Base-by-base conservation (phyloP, 2,888 invertebrate species). In the Himalopsyche kuldschensis region DNA sequence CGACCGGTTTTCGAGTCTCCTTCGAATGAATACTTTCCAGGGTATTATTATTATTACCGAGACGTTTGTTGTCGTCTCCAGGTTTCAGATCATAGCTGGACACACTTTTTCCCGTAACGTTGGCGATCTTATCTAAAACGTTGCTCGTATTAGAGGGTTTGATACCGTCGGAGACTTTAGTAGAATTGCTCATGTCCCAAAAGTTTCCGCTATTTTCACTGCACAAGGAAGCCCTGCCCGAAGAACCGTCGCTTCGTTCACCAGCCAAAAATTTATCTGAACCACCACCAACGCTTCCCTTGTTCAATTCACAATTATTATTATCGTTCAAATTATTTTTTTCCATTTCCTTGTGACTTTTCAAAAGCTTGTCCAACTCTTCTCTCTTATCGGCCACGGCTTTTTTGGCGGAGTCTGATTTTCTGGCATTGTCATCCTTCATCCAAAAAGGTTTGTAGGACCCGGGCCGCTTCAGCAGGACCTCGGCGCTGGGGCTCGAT, bases 361-460 rank as follows among this genome's bases (percentile, higher is more conserved):
- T 78, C 82, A 82, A 63, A 15, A 83, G 41, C 31, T 24, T 80
- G 35, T 84, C 84, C 20, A 84, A 1, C 17, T 79, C 78, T 32
- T 77, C 75, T 31, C 82, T 47, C 32, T 82, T 82, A 15, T 75
- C 79, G n/a, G 79, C 80, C 1, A 80, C 79, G 10, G 81, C 81
- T 5, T 81, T 81, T 41, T 82, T 83, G 6, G 76, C 83, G 17
- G 81, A 78, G 24, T 81, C 81, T 4, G 81, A 81, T 48, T 84
- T 84, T 10, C 20, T 55, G 20, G 55, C 55, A 5, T 20, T 55
- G 6, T 55, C 55, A 11, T 81, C 78, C 17, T 78, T 82, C 82
- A 80, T 84, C 85, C 85, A 85, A 32, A 84, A 85, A 17, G 75
- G 84, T 31, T 76, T 82, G 76, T 84, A 85, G 2, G 75, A 80